Evolutionary conservation across 2,113 vertebrate genomes (phyloP).

Genomic region (Paracanthobrama guichenoti): DNA sequence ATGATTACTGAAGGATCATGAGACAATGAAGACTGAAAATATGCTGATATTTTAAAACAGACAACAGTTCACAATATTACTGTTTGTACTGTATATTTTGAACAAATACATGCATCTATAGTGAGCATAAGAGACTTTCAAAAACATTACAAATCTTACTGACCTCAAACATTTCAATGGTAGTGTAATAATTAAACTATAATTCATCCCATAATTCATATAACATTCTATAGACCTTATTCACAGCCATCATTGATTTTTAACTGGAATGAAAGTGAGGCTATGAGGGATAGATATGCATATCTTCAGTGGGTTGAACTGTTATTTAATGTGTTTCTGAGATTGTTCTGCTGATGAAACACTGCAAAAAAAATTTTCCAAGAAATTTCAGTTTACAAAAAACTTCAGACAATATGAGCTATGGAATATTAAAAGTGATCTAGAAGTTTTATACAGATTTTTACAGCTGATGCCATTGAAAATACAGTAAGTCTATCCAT

Average conservation of each 20-base stretch:
- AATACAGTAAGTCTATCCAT: too few relatives aligned
- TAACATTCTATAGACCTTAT: neutral
- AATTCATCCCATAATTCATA: neutral
- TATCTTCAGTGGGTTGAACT: too few relatives aligned
- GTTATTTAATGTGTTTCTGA: too few relatives aligned
- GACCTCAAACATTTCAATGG: neutral
- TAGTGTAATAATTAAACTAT: neutral
- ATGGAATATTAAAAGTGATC: too few relatives aligned
- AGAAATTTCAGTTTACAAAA: too few relatives aligned
- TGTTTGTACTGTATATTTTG: neutral
- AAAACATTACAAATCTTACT: neutral
- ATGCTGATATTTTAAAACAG: neutral
- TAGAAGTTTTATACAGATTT: too few relatives aligned
- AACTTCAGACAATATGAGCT: too few relatives aligned
- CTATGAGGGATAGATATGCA: too few relatives aligned
- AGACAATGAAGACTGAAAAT: neutral
- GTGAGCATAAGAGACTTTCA: neutral
- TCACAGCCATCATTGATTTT: neutral
- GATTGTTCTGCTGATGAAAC: too few relatives aligned
- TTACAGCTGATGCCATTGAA: too few relatives aligned
- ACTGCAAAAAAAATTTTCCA: too few relatives aligned
- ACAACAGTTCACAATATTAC: neutral
- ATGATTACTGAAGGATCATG: neutral
- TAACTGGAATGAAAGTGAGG: too few relatives aligned
- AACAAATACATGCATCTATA: neutral